These are phyloP conservation scores for Anthopleura sola DNA, from an alignment of 64 coral and sea anemone species.

Conservation along the genomic window DNA sequence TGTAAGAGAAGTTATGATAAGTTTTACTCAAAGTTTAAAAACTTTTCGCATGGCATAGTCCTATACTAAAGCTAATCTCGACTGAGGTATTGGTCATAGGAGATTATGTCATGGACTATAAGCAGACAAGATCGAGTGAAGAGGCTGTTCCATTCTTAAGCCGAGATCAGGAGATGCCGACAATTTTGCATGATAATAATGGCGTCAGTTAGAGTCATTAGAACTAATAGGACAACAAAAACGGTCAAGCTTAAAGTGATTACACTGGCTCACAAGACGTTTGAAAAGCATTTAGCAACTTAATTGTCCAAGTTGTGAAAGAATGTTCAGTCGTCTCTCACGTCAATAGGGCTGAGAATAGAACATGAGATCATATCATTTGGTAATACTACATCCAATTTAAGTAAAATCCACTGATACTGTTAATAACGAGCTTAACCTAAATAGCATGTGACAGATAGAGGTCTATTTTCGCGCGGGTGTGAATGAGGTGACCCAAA, in stretches of 20 bases:
- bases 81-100: not conserved
- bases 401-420: not conserved
- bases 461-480: not conserved
- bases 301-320: not conserved
- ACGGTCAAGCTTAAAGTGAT: not conserved
- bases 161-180: slow-evolving; percentile 20
- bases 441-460: not conserved
- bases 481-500: not conserved
- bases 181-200: slow-evolving; percentile 22
- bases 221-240: slow-evolving; percentile 19
- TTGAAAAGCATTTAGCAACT: not conserved
- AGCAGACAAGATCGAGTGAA: not conserved
- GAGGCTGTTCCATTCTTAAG: slow-evolving; percentile 7
- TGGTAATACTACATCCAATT: slow-evolving; percentile 8
- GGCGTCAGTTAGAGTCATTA: slow-evolving; percentile 8
- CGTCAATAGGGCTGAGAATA: not conserved
- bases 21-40: not conserved
- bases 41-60: not conserved
- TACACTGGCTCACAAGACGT: not conserved
- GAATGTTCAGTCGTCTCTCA: not conserved
- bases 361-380: not conserved
- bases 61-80: not conserved
- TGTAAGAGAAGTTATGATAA: not conserved
- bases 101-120: not conserved
- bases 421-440: not conserved